Conservation (phyloP, 2,113 vertebrate genomes). For the Circaetus cinerascens region DNA sequence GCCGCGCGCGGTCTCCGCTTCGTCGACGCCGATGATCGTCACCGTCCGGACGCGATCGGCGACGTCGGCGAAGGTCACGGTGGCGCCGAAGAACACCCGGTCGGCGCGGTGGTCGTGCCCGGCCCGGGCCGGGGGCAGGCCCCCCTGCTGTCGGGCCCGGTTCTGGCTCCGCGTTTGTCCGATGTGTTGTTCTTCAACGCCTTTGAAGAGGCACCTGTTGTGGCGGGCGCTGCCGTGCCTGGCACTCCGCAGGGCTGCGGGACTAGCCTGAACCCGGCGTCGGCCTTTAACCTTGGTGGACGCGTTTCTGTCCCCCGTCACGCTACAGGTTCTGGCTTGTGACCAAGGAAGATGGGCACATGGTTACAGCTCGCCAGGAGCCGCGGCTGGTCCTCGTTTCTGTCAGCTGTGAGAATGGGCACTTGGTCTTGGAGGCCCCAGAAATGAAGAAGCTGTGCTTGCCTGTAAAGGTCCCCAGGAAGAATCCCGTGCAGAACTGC, state of each 20-base stretch:
- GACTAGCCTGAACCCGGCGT: accelerated
- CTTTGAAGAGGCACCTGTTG: background rate
- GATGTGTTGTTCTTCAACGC: background rate
- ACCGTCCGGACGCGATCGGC: no score
- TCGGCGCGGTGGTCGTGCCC: background rate
- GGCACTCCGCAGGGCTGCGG: background rate
- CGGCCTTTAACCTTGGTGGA: no score
- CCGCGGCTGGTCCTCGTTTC: conserved; percentile 85
- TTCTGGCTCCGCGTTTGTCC: accelerated
- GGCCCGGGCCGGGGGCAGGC: background rate
- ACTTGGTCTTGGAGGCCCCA: conserved; percentile 75
- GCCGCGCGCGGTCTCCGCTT: no score
- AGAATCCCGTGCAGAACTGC: conserved; percentile 65
- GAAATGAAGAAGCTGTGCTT: conserved; percentile 78
- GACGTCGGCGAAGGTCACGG: no score
- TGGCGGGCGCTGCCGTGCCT: background rate
- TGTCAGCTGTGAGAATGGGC: conserved; percentile 53
- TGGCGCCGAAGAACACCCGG: no score
- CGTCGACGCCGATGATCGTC: no score
- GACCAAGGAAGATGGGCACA: conserved; percentile 83
- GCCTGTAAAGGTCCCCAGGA: conserved; percentile 68
- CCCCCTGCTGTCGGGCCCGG: background rate
- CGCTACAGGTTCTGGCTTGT: conserved; percentile 87
- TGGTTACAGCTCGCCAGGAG: conserved; percentile 88
- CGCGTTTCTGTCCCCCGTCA: background rate